Percentiles rank a stretch among this genome's conserved stretches.
Evolutionary conservation across 2,797 vertebrate genomes (phyloP).

Genomic region (Helostoma temminkii): DNA sequence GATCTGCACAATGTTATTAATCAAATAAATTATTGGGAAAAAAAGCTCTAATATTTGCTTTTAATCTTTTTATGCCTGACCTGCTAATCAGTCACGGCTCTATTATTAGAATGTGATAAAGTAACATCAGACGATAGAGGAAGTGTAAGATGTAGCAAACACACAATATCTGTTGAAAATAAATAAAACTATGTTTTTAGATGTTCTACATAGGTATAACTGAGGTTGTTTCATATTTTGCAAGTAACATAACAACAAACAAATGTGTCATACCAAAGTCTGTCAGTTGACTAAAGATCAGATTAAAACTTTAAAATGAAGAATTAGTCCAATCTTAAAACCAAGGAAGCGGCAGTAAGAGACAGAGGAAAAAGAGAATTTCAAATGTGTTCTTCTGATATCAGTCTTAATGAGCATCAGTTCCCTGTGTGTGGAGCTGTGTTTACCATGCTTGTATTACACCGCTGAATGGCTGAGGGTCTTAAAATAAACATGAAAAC

Average conservation of each 20-base stretch:
- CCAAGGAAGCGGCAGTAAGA: background rate
- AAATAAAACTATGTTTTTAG: background rate
- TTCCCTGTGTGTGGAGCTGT: background rate
- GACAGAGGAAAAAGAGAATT: background rate
- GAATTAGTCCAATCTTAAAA: background rate
- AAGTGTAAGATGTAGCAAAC: background rate
- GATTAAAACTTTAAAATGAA: background rate
- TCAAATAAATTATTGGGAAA: background rate
- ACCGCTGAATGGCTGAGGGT: constrained; percentile 35
- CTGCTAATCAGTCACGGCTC: constrained; percentile 21
- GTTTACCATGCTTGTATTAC: constrained; percentile 7
- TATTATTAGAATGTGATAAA: constrained; percentile 9
- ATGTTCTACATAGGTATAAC: background rate
- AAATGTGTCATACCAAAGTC: background rate
- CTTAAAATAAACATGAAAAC: constrained; percentile 64
- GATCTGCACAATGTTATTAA: background rate
- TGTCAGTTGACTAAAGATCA: background rate
- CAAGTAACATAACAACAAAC: background rate
- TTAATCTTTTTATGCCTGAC: constrained; percentile 1
- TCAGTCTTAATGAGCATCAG: constrained; percentile 35
- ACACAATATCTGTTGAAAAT: background rate
- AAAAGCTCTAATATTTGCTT: background rate
- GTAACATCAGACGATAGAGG: constrained; percentile 1
- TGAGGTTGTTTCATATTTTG: background rate
- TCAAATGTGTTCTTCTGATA: constrained; percentile 2